These are phyloP conservation scores for Drosophila paucipuncta DNA, from an alignment of 2,888 invertebrate genomes.

Conservation along the genomic window DNA sequence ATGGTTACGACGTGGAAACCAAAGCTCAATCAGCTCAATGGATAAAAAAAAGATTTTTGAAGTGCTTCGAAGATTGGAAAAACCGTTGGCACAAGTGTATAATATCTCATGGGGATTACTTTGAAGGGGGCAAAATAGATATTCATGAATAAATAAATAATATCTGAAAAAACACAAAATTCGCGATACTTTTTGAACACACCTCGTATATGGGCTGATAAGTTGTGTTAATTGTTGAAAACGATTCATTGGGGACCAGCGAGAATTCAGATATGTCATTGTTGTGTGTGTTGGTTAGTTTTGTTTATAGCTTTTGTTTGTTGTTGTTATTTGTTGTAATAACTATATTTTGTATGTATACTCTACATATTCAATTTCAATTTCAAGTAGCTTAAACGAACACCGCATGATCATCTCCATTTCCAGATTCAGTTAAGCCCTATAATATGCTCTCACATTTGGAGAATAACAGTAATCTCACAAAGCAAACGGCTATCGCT, in stretches of 20 bases:
- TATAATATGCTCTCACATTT: conserved; percentile 85
- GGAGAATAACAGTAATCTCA: conserved; percentile 85
- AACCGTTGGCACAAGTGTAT: too few relatives aligned
- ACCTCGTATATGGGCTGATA: not conserved
- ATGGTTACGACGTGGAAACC: too few relatives aligned
- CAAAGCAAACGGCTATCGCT: conserved; percentile 84
- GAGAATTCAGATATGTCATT: conserved; percentile 2
- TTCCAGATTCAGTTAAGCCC: conserved; percentile 84
- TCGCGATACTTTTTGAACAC: too few relatives aligned
- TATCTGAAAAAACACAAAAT: too few relatives aligned
- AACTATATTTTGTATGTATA: conserved; percentile 33
- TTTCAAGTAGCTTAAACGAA: conserved; percentile 49
- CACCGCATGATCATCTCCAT: conserved; percentile 80
- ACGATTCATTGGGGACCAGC: not conserved
- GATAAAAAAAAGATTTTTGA: too few relatives aligned
- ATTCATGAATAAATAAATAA: too few relatives aligned
- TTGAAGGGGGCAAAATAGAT: too few relatives aligned
- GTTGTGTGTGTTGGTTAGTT: conserved; percentile 7
- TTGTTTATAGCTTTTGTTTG: conserved; percentile 9
- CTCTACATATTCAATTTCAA: conserved; percentile 18
- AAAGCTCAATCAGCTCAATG: too few relatives aligned
- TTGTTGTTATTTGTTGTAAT: conserved; percentile 36
- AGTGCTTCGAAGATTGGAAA: too few relatives aligned
- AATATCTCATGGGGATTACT: too few relatives aligned
- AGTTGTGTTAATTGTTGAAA: not conserved